These are phyloP conservation scores for Barbus barbus DNA, from an alignment of 2,113 vertebrate genomes.

Conservation along the genomic window DNA sequence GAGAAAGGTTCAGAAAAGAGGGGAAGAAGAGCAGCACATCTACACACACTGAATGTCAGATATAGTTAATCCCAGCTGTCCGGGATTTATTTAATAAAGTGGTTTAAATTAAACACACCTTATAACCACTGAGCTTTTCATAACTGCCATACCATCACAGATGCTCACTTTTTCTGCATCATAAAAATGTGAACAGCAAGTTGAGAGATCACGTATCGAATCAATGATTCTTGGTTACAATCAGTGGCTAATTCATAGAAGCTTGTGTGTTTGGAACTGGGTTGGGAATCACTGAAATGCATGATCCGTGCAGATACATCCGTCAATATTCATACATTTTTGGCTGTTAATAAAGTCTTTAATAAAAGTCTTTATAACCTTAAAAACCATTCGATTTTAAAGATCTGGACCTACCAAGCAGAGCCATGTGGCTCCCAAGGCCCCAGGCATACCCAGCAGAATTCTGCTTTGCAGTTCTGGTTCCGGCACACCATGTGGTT, in stretches of 20 bases:
- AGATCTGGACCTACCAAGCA: slow-evolving; percentile 85
- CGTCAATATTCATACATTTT: background rate
- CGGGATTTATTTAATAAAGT: background rate
- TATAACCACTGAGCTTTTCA: background rate
- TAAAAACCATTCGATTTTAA: background rate
- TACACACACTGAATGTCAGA: background rate
- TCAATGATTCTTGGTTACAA: background rate
- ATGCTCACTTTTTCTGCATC: background rate
- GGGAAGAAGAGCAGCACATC: background rate
- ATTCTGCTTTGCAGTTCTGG: slow-evolving; percentile 99
- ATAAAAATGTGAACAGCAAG: background rate
- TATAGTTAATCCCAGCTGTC: background rate
- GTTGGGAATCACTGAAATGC: background rate
- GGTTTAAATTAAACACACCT: background rate
- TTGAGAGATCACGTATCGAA: background rate
- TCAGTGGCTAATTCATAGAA: background rate
- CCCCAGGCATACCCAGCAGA: slow-evolving; percentile 99
- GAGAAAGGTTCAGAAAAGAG: background rate
- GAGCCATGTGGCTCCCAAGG: slow-evolving; percentile 99
- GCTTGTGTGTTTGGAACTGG: too few species aligned
- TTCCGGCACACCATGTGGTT: slow-evolving; percentile 99
- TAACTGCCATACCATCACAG: background rate
- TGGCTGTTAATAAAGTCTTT: background rate
- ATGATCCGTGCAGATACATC: background rate
- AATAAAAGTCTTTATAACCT: background rate